Evolutionary conservation across 2,797 vertebrate species (phyloP).

Genomic region (Rhabdomys pumilio): DNA sequence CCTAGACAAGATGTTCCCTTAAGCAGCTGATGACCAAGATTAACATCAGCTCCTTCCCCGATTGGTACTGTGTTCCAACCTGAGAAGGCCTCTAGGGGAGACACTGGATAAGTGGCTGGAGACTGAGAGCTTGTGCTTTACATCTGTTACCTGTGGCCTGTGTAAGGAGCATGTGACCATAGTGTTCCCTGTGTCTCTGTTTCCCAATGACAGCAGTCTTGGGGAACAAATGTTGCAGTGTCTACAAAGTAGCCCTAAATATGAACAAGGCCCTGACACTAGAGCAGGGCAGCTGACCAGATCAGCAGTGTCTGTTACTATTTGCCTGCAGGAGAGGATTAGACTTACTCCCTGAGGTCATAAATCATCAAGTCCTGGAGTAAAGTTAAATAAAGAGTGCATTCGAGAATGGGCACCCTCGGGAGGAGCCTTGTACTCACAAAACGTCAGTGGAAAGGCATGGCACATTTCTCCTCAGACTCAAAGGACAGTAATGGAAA

Average conservation of each 20-base stretch:
- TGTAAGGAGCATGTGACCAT: too few relatives aligned
- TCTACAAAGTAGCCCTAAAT: not conserved
- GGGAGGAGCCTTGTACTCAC: not conserved
- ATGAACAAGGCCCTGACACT: not conserved
- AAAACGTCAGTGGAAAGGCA: not conserved
- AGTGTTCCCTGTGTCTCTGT: not conserved
- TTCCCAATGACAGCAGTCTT: not conserved
- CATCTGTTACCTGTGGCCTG: too few relatives aligned
- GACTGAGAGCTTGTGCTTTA: not conserved
- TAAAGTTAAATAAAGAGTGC: too few relatives aligned
- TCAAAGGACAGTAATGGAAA: not conserved
- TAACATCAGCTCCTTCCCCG: not conserved
- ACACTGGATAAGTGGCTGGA: not conserved
- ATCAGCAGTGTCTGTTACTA: not conserved
- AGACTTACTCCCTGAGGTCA: not conserved
- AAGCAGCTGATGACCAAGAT: not conserved
- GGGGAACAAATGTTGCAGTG: not conserved
- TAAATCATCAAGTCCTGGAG: not conserved
- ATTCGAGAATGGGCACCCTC: not conserved
- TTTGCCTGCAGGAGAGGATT: not conserved
- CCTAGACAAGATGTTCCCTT: not conserved
- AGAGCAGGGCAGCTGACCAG: too few relatives aligned
- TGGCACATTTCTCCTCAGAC: not conserved
- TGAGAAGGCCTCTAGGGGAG: not conserved
- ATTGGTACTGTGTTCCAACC: too few relatives aligned